A percentile compares a stretch with the other conserved stretches of the same genome.
These are phyloP conservation scores for Alviniconcha strummeri DNA, from an alignment of 2,888 invertebrate species.

Conservation along the genomic window DNA sequence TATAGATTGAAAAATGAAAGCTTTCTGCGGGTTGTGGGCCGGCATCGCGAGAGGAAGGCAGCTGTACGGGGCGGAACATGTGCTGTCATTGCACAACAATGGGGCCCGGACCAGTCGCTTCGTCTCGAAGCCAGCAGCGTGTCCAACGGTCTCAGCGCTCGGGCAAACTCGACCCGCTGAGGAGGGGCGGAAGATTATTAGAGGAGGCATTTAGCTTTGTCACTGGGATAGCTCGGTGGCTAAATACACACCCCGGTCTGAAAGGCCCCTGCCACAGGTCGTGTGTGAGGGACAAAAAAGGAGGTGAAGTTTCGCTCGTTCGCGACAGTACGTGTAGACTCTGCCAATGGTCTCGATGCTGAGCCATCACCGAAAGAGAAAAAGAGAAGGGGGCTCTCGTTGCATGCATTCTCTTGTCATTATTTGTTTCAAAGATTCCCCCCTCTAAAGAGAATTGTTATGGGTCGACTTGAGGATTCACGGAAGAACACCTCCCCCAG, in stretches of 20 bases:
- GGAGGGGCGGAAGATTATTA: slow-evolving; percentile 22
- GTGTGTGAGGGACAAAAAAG: background rate
- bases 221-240: background rate
- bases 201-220: slow-evolving; percentile 12
- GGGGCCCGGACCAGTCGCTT: background rate
- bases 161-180: background rate
- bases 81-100: slow-evolving; percentile 1
- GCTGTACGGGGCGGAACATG: background rate
- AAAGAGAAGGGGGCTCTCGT: background rate
- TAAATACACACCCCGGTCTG: background rate
- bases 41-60: background rate
- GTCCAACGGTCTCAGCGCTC: background rate
- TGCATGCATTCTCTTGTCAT: too few relatives aligned
- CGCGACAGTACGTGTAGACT: too few relatives aligned
- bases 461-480: slow-evolving; percentile 6
- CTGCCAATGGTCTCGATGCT: too few relatives aligned
- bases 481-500: background rate
- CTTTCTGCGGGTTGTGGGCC: too few relatives aligned
- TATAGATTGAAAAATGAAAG: too few relatives aligned
- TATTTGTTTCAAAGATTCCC: too few relatives aligned
- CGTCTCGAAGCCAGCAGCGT: background rate
- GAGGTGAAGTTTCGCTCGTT: background rate
- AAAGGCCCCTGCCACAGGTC: background rate
- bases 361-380: background rate
- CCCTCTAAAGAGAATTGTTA: slow-evolving; percentile 5